Conservation (phyloP, 2,888 invertebrate species). For the Trilocha varians region DNA sequence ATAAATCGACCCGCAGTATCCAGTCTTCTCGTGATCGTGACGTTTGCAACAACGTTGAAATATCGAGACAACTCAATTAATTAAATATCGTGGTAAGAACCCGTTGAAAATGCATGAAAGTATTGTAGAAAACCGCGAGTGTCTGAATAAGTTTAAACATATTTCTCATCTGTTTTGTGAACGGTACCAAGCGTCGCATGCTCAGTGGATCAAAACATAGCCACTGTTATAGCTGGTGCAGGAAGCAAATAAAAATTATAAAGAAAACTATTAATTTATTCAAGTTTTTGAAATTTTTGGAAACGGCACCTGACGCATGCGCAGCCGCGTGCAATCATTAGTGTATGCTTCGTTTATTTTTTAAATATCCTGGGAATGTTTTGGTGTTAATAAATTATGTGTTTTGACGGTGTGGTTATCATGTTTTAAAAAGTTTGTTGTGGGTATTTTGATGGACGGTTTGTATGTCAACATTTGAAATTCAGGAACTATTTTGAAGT, state of each 20-base stretch:
- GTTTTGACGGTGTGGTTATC: not conserved
- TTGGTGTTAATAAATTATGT: not conserved
- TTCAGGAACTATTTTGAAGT: no score
- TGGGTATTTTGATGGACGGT: no score
- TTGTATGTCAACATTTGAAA: no score
- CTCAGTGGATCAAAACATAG: conserved; percentile 1
- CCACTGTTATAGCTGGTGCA: not conserved
- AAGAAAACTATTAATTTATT: not conserved
- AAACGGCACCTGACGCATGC: not conserved
- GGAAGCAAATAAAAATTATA: conserved; percentile 1
- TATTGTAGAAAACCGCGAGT: no score
- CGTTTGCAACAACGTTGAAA: no score
- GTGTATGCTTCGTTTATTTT: not conserved
- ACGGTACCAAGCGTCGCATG: conserved; percentile 6
- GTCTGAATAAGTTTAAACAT: no score
- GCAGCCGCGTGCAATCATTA: not conserved
- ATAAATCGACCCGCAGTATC: no score
- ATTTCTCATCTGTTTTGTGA: conserved; percentile 5
- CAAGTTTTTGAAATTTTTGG: not conserved
- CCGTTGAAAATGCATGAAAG: no score
- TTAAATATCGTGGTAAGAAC: no score
- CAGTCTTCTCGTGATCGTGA: no score
- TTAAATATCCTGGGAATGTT: not conserved
- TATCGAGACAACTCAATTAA: no score
- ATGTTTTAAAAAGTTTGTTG: no score